phyloP scores from a whole-genome alignment of 2,113 vertebrate species.

The Oenanthe melanoleuca region DNA sequence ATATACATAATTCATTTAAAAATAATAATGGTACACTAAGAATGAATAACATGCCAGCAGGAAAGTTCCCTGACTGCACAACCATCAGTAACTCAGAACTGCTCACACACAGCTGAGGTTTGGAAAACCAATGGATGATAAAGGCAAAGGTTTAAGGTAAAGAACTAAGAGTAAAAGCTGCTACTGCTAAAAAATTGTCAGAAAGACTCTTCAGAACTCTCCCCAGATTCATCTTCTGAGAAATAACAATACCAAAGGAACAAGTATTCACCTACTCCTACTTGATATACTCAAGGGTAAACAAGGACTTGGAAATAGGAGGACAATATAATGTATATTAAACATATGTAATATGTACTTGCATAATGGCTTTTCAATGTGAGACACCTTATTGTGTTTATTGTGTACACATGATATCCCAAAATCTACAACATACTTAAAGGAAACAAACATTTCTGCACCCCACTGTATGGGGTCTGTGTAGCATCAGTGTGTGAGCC shows the following conservation, averaged over 20 bases:
- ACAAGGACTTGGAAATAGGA: background rate
- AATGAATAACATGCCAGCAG: slow-evolving; percentile 47
- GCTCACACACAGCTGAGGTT: background rate
- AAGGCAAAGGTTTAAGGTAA: background rate
- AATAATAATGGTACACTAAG: slow-evolving; percentile 38
- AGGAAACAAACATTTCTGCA: background rate
- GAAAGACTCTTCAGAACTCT: background rate
- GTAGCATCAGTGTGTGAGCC: background rate
- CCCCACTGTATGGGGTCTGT: too few relatives aligned
- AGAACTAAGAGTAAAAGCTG: background rate
- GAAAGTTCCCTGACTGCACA: slow-evolving; percentile 22
- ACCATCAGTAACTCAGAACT: slow-evolving; percentile 19
- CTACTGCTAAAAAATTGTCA: background rate
- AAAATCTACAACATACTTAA: background rate
- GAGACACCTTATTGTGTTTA: background rate
- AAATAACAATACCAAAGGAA: background rate
- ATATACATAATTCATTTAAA: slow-evolving; percentile 55
- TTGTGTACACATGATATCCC: background rate
- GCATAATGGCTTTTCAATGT: background rate
- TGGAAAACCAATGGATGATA: background rate
- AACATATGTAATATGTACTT: background rate
- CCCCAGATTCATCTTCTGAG: background rate
- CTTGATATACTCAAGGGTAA: background rate
- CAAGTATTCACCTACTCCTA: background rate
- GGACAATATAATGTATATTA: background rate